Evolutionary conservation across 2,113 vertebrate species (phyloP), one percentile per base, ranked within the genome.

Genomic region (Pogonocichla stellata): DNA sequence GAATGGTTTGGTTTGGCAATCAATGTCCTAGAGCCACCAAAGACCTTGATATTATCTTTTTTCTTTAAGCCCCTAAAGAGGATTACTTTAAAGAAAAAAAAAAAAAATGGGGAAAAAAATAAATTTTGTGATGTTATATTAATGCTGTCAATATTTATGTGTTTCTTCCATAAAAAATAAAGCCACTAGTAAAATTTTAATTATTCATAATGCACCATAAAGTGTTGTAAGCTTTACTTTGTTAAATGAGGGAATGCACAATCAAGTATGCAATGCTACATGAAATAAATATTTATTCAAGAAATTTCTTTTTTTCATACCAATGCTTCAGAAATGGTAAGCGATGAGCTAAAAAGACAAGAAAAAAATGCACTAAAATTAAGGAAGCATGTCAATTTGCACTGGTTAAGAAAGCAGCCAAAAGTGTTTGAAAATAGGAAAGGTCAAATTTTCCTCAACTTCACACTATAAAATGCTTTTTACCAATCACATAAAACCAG

Each of bases 1-100:
- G 96, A 97, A 97, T 84, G 80, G 88, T 94, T 97, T 89, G 71
- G 85, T 95, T 94, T 96, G 96, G 83, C 87, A 96, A 95, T 96
- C 97, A 95, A 34, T 96, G 95, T 80, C 85, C 73, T 90, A 92
- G 64, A 97, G 83, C 48, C 82, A 97, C 86, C 88, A 90, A 97
- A 97, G 88, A 96, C 70, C 93, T 95, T 96, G 86, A 88, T 84
- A 71, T 86, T 91, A 95, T 95, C 36, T 81, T 15, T 92, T 94
- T 93, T 82, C 86, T 96, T 94, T 95, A 90, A 96, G 56, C 14
- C 6, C 57, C 53, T 77, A 92, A 96, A 94, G 77, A 94, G 40
- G 69, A 96, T 96, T 94, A 93, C 48, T 75, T 31, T 7, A 45
- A 34, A 14, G 13, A 25, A 45, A 83, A 51, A 86, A 36, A 50